Conservation (phyloP, 2,797 vertebrate genomes). For the Gadopsis bispinosus region DNA sequence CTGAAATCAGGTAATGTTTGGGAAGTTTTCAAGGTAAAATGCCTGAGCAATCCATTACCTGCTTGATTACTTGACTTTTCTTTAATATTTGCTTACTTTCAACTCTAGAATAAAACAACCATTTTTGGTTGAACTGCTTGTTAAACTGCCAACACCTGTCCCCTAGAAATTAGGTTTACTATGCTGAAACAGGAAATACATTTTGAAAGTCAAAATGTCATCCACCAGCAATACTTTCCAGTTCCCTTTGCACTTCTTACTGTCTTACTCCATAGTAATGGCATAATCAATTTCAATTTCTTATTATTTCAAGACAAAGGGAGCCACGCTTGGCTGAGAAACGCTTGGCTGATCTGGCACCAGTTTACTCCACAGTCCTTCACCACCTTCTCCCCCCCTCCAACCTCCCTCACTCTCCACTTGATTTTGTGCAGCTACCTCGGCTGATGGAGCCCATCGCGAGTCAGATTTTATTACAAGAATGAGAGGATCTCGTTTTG, state of each 20-base stretch:
- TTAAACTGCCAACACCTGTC: too few species aligned
- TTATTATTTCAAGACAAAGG: constrained; percentile 76
- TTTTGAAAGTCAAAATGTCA: neutral
- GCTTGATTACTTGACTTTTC: too few species aligned
- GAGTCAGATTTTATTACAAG: constrained; percentile 61
- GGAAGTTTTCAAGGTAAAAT: too few species aligned
- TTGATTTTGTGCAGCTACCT: constrained; percentile 43
- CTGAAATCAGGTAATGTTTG: too few species aligned
- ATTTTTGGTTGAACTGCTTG: too few species aligned
- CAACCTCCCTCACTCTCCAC: constrained; percentile 13
- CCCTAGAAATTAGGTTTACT: too few species aligned
- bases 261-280: constrained; percentile 72
- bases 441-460: constrained; percentile 40
- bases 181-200: too few species aligned
- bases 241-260: constrained; percentile 61
- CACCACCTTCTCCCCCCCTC: constrained; percentile 37
- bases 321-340: constrained; percentile 52
- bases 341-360: constrained; percentile 68
- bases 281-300: constrained; percentile 77
- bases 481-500: constrained; percentile 26
- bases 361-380: constrained; percentile 48
- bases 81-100: too few species aligned
- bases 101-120: too few species aligned
- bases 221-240: constrained; percentile 72
- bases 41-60: too few species aligned